These are phyloP conservation scores for Dynastes grantii DNA, from an alignment of 2,888 invertebrate genomes.

Conservation along the genomic window DNA sequence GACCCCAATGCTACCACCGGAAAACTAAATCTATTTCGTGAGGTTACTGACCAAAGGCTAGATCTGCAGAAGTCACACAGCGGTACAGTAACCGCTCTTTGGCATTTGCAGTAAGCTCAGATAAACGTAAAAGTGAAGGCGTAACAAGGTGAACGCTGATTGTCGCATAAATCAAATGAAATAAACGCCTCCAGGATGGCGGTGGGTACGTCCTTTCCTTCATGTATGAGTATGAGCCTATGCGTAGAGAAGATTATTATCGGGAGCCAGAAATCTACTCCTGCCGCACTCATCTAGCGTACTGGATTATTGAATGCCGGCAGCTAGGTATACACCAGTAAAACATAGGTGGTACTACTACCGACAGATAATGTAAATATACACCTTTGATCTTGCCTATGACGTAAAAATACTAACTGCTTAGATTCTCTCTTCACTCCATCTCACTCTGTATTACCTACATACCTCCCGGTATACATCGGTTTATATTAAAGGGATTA, in stretches of 20 bases:
- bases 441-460: slow-evolving; percentile 16
- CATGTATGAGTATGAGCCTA: slow-evolving; percentile 5
- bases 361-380: slow-evolving; percentile 34
- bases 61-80: slow-evolving; percentile 4
- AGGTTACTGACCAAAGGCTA: slow-evolving; percentile 10
- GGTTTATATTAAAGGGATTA: slow-evolving; percentile 22
- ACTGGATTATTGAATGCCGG: slow-evolving; percentile 18
- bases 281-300: slow-evolving; percentile 6
- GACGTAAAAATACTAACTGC: slow-evolving; percentile 27
- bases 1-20: neutral
- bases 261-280: slow-evolving; percentile 29
- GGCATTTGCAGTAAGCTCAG: neutral
- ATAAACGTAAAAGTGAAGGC: slow-evolving; percentile 18
- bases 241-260: slow-evolving; percentile 1
- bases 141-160: slow-evolving; percentile 27
- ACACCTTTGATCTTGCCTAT: slow-evolving; percentile 23
- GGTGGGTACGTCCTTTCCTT: slow-evolving; percentile 8
- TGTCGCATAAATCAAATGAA: slow-evolving; percentile 31
- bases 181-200: slow-evolving; percentile 20
- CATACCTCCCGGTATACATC: slow-evolving; percentile 1
- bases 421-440: slow-evolving; percentile 11
- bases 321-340: slow-evolving; percentile 20
- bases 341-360: slow-evolving; percentile 26
- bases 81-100: neutral
- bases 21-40: neutral